Evolutionary conservation across 1,140 invertebrate species (phyloP).

Genomic region (Neotoxoptera formosana): DNA sequence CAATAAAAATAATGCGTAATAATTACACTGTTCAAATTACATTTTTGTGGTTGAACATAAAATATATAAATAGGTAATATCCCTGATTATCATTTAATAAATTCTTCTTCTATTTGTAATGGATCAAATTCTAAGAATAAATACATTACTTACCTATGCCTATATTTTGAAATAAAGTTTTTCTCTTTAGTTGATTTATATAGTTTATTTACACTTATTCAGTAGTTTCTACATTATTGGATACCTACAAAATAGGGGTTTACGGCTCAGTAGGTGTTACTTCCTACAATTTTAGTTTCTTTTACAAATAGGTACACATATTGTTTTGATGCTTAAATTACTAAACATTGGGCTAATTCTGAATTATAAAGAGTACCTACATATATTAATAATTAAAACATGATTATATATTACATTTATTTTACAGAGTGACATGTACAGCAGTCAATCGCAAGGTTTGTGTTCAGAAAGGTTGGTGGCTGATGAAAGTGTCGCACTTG

Average conservation of each 20-base stretch:
- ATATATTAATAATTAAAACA: neutral
- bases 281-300: neutral
- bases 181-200: neutral
- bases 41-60: neutral
- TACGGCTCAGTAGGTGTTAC: no score
- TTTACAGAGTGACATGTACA: conserved; percentile 56
- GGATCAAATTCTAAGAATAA: neutral
- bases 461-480: conserved; percentile 55
- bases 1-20: neutral
- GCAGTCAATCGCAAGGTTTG: conserved; percentile 56
- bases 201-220: neutral
- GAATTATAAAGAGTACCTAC: neutral
- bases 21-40: neutral
- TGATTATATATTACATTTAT: neutral
- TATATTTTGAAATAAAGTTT: neutral
- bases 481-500: conserved; percentile 50
- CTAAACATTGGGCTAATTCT: no score
- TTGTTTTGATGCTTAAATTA: no score
- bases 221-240: neutral
- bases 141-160: neutral
- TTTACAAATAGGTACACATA: no score
- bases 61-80: neutral
- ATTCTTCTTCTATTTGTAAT: neutral
- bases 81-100: neutral
- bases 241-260: neutral